Base-by-base conservation (phyloP, 2,113 vertebrate species). In the Barnardius zonarius region DNA sequence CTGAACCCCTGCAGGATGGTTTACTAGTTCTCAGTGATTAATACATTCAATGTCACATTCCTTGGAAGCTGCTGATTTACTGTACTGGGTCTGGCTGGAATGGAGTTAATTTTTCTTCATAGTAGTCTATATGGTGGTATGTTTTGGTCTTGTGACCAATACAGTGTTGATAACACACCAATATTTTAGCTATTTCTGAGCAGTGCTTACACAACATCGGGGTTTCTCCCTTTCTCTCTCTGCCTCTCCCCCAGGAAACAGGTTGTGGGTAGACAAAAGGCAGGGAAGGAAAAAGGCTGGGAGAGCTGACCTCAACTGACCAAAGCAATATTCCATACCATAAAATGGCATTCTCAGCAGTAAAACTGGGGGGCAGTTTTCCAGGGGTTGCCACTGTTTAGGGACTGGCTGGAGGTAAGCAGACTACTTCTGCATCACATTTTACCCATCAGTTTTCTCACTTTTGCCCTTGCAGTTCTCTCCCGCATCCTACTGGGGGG, bases 231-330 rank as follows among this genome's bases (percentile, higher is more conserved):
- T 51, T 78, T 73, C 23, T 37, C 52, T 59, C 48, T 63, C n/a
- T 61, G 41, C 61, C 6, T 4, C 6, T 14, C 22, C 30, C 12
- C 17, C 20, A 83, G 28, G 17, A 73, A 68, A 68, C 0, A 66
- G 1, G 0, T 0, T 57, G 30, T 22, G 19, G 9, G 18, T 22
- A 8, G 31, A 51, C 39, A 92, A 49, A 2, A n/a, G 33, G 33
- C 5, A 43, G 35, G 19, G n/a, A 83, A 14, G 27, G 37, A 63
- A 72, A 4, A 25, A 57, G 82, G 55, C 14, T 28, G 24, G 22
- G 35, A 76, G 5, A 63, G 63, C 18, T 68, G 81, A 83, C 37
- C 5, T 10, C 2, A 59, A 49, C 5, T 52, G 37, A 82, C 27
- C 19, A 27, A 20, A 43, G 54, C 17, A n/a, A 39, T 84, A 66